Evolutionary conservation across 2,888 invertebrate genomes (phyloP), one percentile per base, ranked within the genome.

Genomic region (Chrysodeixis includens): DNA sequence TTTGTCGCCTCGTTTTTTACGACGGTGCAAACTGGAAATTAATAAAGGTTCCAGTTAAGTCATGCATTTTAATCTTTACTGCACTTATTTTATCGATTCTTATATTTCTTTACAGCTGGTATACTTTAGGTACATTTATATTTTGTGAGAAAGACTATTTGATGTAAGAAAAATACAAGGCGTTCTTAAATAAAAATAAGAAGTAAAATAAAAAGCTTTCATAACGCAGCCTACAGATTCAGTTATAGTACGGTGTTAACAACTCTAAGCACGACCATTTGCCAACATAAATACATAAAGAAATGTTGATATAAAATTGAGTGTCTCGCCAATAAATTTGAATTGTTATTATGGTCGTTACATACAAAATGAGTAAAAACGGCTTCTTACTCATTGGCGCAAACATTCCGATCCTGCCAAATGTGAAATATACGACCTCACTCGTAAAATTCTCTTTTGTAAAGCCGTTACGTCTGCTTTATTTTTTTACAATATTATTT

Each of bases 301-400:
- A 12, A 57, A 59, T 55, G 16, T 10, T 10, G 18, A 35, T 30
- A 53, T 60, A 59, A 63, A 56, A 60, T 46, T 22, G 52, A 61
- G 30, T 59, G 46, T 35, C 40, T 54, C 20, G 30, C 26, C 56
- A 46, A 52, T 64, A 53, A 64, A 67, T 22, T 70, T 30, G 30
- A 64, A 71, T 54, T 64, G 64, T 61, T 69, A 61, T 69, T 30
- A 58, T 44, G n/a, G 53, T 22, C 59, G 58, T 60, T 32, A 62
- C 40, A 58, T 32, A 35, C 30, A 49, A 56, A 56, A 59, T 30
- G 30, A 35, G 49, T 69, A 30, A 53, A 58, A 65, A 54, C 53
- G 44, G 30, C 1, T n/a, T 54, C 10, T 62, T 56, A 60, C 46
- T 59, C 51, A 49, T 66, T 63, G 61, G 30, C n/a, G 49, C 53